These are phyloP conservation scores for Leucopternis melanops DNA, from an alignment of 2,113 vertebrate species.

Conservation along the genomic window DNA sequence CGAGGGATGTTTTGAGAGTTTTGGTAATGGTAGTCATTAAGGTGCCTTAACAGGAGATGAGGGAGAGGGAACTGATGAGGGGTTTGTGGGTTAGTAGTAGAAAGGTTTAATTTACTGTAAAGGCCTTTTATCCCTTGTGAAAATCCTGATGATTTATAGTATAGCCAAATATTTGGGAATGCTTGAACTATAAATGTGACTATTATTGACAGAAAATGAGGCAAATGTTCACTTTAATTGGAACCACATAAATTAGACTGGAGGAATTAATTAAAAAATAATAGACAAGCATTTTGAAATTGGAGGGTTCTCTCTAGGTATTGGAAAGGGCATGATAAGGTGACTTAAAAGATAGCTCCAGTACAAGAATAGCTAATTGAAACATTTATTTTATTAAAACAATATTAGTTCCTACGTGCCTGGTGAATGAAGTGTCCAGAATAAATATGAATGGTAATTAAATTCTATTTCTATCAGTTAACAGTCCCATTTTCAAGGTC, in stretches of 20 bases:
- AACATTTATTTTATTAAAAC: constrained; percentile 47
- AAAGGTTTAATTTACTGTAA: background rate
- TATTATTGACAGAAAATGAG: constrained; percentile 48
- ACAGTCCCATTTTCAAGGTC: background rate
- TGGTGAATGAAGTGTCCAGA: background rate
- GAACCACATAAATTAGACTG: background rate
- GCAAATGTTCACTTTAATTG: constrained; percentile 32
- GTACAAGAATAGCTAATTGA: constrained; percentile 21
- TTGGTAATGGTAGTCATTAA: background rate
- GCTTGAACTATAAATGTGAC: constrained; percentile 28
- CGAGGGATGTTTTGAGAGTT: background rate
- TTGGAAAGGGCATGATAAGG: background rate
- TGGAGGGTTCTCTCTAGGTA: background rate
- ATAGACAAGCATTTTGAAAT: constrained; percentile 27
- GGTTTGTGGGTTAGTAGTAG: background rate
- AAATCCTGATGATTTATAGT: background rate
- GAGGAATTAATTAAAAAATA: constrained; percentile 48
- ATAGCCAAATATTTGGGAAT: constrained; percentile 22
- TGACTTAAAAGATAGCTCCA: background rate
- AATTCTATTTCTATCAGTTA: background rate
- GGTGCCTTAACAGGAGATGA: background rate
- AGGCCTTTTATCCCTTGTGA: background rate
- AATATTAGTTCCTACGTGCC: background rate
- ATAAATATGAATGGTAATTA: constrained; percentile 35
- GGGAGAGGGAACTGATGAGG: background rate